Percentiles rank a stretch among this genome's conserved stretches.
These are phyloP conservation scores for Folsomia candida DNA, from an alignment of 2,888 invertebrate species.

Conservation along the genomic window DNA sequence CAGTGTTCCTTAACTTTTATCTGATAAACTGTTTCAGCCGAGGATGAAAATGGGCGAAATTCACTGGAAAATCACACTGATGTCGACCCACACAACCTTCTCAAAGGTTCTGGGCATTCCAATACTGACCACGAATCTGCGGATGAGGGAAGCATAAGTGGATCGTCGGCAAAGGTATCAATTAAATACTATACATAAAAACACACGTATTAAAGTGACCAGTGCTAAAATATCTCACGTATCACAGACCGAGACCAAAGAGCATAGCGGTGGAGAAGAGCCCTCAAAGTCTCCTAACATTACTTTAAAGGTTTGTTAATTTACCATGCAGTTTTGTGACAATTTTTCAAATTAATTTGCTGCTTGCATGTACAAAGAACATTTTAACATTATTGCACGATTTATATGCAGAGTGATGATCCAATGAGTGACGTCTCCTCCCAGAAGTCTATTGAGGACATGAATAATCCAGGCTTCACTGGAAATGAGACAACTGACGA, in stretches of 20 bases:
- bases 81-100: not conserved
- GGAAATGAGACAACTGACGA: constrained; percentile 58
- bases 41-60: constrained; percentile 28
- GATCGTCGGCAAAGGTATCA: constrained; percentile 44
- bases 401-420: constrained; percentile 70
- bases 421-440: constrained; percentile 67
- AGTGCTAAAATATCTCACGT: not conserved
- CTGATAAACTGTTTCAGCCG: constrained; percentile 6
- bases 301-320: constrained; percentile 46
- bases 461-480: constrained; percentile 41
- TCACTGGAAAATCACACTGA: constrained; percentile 28
- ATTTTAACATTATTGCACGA: not conserved
- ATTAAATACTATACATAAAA: not conserved
- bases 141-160: constrained; percentile 47
- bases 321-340: not conserved
- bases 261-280: constrained; percentile 38
- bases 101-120: not conserved
- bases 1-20: not conserved
- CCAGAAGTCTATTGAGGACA: constrained; percentile 48
- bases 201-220: not conserved
- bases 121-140: constrained; percentile 40
- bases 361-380: not conserved
- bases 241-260: constrained; percentile 41
- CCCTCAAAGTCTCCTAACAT: constrained; percentile 48
- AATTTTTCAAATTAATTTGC: not conserved